Conservation (phyloP, 2,113 vertebrate species). For the Sus scrofa region DNA sequence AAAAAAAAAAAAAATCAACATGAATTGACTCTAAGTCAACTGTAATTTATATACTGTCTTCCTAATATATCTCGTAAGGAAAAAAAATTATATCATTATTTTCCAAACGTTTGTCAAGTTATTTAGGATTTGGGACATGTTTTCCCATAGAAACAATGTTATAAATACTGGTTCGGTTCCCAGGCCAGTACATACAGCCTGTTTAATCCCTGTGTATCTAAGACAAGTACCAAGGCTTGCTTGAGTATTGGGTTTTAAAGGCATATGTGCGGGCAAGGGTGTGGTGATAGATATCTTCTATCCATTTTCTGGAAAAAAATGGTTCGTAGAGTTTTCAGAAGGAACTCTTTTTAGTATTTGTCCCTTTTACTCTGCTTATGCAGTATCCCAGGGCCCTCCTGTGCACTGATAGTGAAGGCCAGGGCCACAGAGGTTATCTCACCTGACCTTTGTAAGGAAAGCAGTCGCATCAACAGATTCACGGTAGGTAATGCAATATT, state of each 20-base stretch:
- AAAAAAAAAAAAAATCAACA: neutral
- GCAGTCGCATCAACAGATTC: no score
- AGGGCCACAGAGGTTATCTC: rapidly evolving
- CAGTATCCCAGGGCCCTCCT: neutral
- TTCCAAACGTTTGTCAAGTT: slow-evolving; percentile 49
- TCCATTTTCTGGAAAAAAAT: neutral
- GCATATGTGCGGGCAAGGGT: neutral
- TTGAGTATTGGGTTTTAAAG: neutral
- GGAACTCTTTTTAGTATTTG: neutral
- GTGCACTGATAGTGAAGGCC: neutral
- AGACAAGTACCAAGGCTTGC: neutral
- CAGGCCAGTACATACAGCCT: slow-evolving; percentile 4
- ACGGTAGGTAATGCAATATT: neutral
- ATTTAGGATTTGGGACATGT: slow-evolving; percentile 59
- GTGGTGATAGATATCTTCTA: neutral
- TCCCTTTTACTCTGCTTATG: neutral
- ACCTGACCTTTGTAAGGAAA: neutral
- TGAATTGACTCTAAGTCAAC: slow-evolving; percentile 43
- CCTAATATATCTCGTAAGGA: neutral
- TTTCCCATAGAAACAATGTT: slow-evolving; percentile 70
- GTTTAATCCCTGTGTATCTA: slow-evolving; percentile 63
- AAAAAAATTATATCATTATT: neutral
- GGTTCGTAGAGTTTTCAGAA: neutral
- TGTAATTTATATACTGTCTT: neutral
- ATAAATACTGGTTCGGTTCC: slow-evolving; percentile 68